These are phyloP conservation scores for Stratiomys singularior DNA, from an alignment of 2,888 invertebrate species.

Conservation along the genomic window DNA sequence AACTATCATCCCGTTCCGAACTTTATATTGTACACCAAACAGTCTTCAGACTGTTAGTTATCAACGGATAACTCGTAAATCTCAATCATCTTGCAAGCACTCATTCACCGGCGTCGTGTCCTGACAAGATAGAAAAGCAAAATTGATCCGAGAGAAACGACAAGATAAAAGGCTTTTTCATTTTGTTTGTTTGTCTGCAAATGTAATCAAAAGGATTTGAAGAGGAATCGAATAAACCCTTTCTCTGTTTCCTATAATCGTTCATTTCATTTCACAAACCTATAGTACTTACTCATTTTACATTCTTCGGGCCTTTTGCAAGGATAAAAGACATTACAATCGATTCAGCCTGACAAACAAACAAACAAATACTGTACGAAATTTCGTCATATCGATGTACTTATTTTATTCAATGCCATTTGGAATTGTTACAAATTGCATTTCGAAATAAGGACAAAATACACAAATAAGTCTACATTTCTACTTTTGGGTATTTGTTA, in stretches of 20 bases:
- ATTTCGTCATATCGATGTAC: not conserved
- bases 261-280: too few relatives aligned
- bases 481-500: too few relatives aligned
- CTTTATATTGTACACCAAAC: not conserved
- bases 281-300: not conserved
- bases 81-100: not conserved
- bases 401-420: not conserved
- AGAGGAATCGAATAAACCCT: constrained; percentile 8
- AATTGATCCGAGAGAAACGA: too few relatives aligned
- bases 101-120: not conserved
- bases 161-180: constrained; percentile 21
- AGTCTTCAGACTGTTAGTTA: not conserved
- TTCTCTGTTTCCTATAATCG: not conserved
- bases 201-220: constrained; percentile 30
- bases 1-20: too few relatives aligned
- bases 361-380: not conserved
- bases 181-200: constrained; percentile 14
- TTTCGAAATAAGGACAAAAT: not conserved
- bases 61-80: not conserved
- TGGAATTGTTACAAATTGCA: not conserved
- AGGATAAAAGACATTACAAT: too few relatives aligned
- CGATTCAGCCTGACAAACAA: not conserved
- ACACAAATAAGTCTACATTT: too few relatives aligned
- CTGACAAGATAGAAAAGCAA: not conserved
- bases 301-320: not conserved